Percentiles rank a stretch among this genome's conserved stretches.
Conservation (phyloP, 2,888 invertebrate genomes). For the Hydriomena furcata region DNA sequence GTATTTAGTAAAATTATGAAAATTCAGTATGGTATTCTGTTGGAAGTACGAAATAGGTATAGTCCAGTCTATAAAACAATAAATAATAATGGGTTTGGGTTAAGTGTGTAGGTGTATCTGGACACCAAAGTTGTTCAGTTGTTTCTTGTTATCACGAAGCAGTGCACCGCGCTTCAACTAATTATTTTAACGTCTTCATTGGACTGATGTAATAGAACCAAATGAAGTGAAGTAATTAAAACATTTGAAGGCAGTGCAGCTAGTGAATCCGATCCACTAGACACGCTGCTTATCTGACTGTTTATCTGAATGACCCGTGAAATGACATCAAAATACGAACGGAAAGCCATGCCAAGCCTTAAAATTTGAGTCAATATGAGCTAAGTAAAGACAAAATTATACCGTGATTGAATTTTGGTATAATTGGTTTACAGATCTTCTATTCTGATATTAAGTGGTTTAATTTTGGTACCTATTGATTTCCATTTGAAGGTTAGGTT, state of each 20-base stretch:
- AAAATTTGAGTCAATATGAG: too few species aligned
- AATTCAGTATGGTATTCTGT: too few species aligned
- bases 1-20: too few species aligned
- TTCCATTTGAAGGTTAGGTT: too few species aligned
- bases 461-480: too few species aligned
- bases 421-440: too few species aligned
- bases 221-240: slow-evolving; percentile 14
- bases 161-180: slow-evolving; percentile 1
- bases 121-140: slow-evolving; percentile 1
- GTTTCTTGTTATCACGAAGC: not conserved
- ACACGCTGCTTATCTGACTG: slow-evolving; percentile 9
- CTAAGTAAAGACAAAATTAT: not conserved
- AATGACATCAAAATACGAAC: not conserved
- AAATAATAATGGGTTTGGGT: too few species aligned
- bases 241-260: slow-evolving; percentile 3
- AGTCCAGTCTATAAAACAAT: too few species aligned
- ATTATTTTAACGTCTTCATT: slow-evolving; percentile 12
- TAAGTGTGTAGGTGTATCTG: not conserved
- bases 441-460: too few species aligned
- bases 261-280: slow-evolving; percentile 4
- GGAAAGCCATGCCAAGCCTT: too few species aligned
- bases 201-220: not conserved
- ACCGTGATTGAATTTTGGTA: too few species aligned
- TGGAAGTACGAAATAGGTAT: too few species aligned
- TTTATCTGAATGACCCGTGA: slow-evolving; percentile 1